Evolutionary conservation across 2,113 vertebrate species (phyloP), one percentile per base, ranked within the genome.

Genomic region (Crotalus horridus): DNA sequence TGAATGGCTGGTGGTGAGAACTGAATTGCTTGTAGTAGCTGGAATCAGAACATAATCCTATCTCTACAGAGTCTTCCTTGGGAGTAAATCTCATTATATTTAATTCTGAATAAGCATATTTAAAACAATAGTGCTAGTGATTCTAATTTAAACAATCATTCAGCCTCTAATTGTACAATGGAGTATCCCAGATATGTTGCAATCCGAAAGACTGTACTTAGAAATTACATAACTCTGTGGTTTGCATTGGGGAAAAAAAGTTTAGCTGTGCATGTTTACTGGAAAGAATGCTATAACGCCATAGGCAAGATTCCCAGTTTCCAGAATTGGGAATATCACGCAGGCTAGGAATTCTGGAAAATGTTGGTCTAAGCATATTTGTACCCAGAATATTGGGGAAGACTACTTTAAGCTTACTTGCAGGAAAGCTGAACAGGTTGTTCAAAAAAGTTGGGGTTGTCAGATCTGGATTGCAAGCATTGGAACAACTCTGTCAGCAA

Each of bases 231-330:
- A 24, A 91, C 56, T n/a, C 88, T 94, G 90, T 91, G 89, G 89
- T 90, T 96, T 95, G 94, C 92, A 95, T 95, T 92, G 94, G 90
- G 94, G 90, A 93, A 91, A 96, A 93, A 95, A 95, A 95, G 85
- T 94, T 96, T 95, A 95, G 95, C 89, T 92, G 90, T 96, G 94
- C 48, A 96, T 95, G 95, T 89, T 95, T 95, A 93, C 43, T 95
- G 95, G 96, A 97, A 96, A 95, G 94, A 97, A 96, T 93, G 3
- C 93, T 93, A 88, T 93, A 92, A 74, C 92, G 53, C 69, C 39
- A 88, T 51, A 12, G 33, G 58, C 87, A 17, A 0, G 58, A 92
- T 96, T 95, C 92, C 91, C 2, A 81, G 74, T 81, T 81, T 81
- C 3, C 33, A 81, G 74, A 81, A 43, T 3, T 81, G 33, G 33